Evolutionary conservation across 2,797 vertebrate species (phyloP).

Genomic region (Pitangus sulphuratus): DNA sequence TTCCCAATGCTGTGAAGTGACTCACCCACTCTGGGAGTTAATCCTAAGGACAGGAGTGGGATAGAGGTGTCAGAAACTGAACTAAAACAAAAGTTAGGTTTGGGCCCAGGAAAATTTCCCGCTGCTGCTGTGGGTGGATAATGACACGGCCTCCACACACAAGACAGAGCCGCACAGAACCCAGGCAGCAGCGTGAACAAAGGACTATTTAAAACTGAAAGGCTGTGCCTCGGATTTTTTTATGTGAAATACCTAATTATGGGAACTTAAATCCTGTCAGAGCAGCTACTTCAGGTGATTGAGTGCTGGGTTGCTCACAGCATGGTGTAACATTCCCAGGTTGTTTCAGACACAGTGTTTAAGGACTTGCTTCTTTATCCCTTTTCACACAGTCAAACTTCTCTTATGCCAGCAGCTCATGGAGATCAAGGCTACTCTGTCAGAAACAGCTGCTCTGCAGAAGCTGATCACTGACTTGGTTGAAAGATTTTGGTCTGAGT

Average conservation of each 20-base stretch:
- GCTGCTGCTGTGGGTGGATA: slow-evolving; percentile 40
- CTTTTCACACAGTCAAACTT: not conserved
- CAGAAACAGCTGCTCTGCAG: not conserved
- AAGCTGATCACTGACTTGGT: not conserved
- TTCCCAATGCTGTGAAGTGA: not conserved
- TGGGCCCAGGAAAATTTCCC: not conserved
- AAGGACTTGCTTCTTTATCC: not conserved
- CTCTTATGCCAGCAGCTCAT: not conserved
- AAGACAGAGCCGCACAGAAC: not conserved
- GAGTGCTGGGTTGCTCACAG: slow-evolving; percentile 5
- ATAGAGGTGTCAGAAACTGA: not conserved
- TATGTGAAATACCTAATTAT: slow-evolving; percentile 37
- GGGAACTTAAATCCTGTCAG: slow-evolving; percentile 14
- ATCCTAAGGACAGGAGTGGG: slow-evolving; percentile 3
- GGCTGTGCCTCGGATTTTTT: not conserved
- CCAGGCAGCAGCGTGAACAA: not conserved
- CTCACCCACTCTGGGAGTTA: not conserved
- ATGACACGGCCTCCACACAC: slow-evolving; percentile 33
- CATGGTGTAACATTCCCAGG: not conserved
- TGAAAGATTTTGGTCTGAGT: not conserved
- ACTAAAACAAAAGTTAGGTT: slow-evolving; percentile 29
- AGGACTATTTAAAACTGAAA: slow-evolving; percentile 31
- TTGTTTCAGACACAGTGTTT: slow-evolving; percentile 2
- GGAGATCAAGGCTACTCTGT: not conserved
- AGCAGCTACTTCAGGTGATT: slow-evolving; percentile 14